Percentiles rank a stretch among this genome's conserved stretches.
Conservation (phyloP, 2,113 vertebrate genomes). For the Turdus rufiventris region DNA sequence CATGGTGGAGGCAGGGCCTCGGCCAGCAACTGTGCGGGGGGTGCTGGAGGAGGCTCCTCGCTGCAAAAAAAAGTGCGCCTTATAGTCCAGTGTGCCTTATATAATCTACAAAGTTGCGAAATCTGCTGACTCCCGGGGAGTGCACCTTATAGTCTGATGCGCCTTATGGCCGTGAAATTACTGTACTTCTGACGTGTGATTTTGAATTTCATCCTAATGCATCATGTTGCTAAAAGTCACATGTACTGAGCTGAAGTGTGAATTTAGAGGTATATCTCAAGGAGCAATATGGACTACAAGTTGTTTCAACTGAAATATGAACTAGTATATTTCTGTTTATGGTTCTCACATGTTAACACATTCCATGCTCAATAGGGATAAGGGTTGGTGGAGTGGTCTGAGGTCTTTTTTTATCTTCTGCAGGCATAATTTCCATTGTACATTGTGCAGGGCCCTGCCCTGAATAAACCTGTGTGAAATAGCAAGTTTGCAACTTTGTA, state of each 20-base stretch:
- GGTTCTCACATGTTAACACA: accelerated
- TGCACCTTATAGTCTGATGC: too few relatives aligned
- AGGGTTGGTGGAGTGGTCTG: background rate
- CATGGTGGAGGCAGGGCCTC: too few relatives aligned
- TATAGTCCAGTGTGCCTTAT: too few relatives aligned
- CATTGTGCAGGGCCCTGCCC: background rate
- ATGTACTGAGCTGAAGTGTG: background rate
- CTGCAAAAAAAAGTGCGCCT: too few relatives aligned
- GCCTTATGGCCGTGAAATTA: too few relatives aligned
- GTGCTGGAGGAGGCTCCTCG: too few relatives aligned
- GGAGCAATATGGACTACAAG: background rate
- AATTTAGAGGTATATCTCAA: background rate
- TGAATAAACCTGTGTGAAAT: background rate
- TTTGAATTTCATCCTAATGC: background rate
- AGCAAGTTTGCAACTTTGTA: background rate
- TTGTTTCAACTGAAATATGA: background rate
- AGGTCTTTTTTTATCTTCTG: background rate
- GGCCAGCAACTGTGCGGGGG: too few relatives aligned
- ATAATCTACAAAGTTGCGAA: too few relatives aligned
- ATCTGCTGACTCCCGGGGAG: too few relatives aligned
- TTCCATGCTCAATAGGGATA: background rate
- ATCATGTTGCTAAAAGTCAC: background rate
- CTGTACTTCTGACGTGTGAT: background rate
- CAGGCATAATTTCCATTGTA: background rate
- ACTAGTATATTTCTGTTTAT: background rate